Evolutionary conservation across 2,797 vertebrate genomes (phyloP).

Genomic region (Peromyscus attwateri): DNA sequence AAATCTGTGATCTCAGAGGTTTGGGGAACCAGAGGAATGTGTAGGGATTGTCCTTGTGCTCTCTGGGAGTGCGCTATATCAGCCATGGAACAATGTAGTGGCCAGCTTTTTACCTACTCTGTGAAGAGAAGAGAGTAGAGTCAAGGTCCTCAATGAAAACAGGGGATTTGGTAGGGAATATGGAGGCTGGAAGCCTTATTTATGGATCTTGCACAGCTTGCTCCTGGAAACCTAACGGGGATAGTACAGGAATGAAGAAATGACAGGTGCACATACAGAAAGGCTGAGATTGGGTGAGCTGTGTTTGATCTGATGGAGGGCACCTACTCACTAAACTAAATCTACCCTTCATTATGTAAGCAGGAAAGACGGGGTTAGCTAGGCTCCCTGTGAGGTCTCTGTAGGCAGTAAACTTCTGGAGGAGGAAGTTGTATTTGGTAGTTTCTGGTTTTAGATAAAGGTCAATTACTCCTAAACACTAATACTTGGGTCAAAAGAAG

Average conservation of each 20-base stretch:
- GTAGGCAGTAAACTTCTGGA: neutral
- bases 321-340: neutral
- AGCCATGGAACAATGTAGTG: constrained; percentile 86
- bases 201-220: neutral
- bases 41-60: constrained; percentile 91
- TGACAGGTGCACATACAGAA: neutral
- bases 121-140: constrained; percentile 85
- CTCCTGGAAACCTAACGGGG: neutral
- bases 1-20: neutral
- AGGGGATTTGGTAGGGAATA: neutral
- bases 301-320: neutral
- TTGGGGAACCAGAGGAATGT: constrained; percentile 91
- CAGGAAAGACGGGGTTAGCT: too few relatives aligned
- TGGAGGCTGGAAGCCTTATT: neutral
- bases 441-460: neutral
- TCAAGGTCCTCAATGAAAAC: neutral
- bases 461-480: neutral
- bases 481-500: neutral
- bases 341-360: neutral
- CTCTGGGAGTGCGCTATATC: constrained; percentile 92
- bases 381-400: neutral
- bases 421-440: neutral
- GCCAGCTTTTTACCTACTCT: constrained; percentile 82
- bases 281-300: neutral
- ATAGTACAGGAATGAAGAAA: neutral